A percentile compares a stretch with the other conserved stretches of the same genome.
Evolutionary conservation across 2,888 invertebrate genomes (phyloP).

Genomic region (Pristionchus maxplancki): DNA sequence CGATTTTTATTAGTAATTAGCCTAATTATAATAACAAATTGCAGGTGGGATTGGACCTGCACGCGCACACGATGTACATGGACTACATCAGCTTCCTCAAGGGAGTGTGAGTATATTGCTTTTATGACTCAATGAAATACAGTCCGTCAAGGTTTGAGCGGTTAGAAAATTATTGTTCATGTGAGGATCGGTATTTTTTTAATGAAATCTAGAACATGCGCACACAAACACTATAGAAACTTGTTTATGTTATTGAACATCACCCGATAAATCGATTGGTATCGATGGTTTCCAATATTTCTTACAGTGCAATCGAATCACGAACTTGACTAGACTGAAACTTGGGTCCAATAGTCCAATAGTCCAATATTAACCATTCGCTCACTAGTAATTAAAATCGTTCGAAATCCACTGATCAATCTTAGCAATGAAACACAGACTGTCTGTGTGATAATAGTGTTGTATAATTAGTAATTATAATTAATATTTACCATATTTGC

Average conservation of each 20-base stretch:
- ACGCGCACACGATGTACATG: slow-evolving; percentile 96
- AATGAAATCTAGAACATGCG: not conserved
- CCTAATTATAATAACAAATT: not conserved
- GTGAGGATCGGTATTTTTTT: not conserved
- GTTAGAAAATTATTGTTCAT: not conserved
- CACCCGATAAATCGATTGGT: not conserved
- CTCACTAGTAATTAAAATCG: not conserved
- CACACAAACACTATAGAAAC: too few relatives aligned
- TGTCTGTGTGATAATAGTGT: too few relatives aligned
- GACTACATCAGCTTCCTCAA: slow-evolving; percentile 96
- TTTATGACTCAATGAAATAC: not conserved
- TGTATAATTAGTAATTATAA: too few relatives aligned
- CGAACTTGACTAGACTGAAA: not conserved
- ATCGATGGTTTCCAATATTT: not conserved
- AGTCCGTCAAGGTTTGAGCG: not conserved
- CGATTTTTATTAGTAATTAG: not conserved
- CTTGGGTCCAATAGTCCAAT: too few relatives aligned
- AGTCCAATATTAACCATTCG: too few relatives aligned
- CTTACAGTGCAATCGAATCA: not conserved
- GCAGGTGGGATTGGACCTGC: slow-evolving; percentile 90
- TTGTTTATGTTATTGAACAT: not conserved
- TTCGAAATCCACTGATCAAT: not conserved
- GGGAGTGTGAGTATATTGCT: slow-evolving; percentile 73
- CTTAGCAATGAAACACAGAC: not conserved
- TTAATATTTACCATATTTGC: slow-evolving; percentile 54